phyloP scores from a whole-genome alignment of 2,113 vertebrate genomes.

The Narcine bancroftii region DNA sequence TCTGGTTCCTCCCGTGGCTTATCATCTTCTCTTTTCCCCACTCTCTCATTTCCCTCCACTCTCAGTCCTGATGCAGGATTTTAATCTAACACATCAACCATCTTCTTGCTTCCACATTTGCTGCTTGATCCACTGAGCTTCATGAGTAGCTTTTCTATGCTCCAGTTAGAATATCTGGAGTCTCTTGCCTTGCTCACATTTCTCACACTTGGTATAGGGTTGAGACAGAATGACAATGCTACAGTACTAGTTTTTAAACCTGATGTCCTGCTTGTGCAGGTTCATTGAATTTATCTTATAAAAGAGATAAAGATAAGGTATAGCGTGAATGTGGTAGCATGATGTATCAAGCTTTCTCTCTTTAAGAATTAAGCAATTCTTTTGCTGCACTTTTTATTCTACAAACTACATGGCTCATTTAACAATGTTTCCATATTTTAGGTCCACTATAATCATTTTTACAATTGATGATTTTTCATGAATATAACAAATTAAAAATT shows the following conservation, averaged over 20 bases:
- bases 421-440: slow-evolving; percentile 36
- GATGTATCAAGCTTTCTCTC: neutral
- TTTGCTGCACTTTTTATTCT: slow-evolving; percentile 21
- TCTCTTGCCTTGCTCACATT: too few relatives aligned
- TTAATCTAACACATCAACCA: too few relatives aligned
- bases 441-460: slow-evolving; percentile 44
- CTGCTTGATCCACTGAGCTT: too few relatives aligned
- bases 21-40: too few relatives aligned
- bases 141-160: too few relatives aligned
- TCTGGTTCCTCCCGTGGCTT: too few relatives aligned
- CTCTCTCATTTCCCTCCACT: too few relatives aligned
- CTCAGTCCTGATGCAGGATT: too few relatives aligned
- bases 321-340: neutral
- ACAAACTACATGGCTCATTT: too few relatives aligned
- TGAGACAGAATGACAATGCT: neutral
- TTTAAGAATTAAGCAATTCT: neutral
- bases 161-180: too few relatives aligned
- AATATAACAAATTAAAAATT: slow-evolving; percentile 61
- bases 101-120: too few relatives aligned
- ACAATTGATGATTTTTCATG: slow-evolving; percentile 46
- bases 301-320: neutral
- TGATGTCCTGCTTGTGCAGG: neutral
- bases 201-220: too few relatives aligned
- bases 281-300: neutral
- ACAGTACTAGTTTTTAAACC: neutral